phyloP scores from a whole-genome alignment of 1,140 invertebrate species.

The Tetramorium parvispinum region DNA sequence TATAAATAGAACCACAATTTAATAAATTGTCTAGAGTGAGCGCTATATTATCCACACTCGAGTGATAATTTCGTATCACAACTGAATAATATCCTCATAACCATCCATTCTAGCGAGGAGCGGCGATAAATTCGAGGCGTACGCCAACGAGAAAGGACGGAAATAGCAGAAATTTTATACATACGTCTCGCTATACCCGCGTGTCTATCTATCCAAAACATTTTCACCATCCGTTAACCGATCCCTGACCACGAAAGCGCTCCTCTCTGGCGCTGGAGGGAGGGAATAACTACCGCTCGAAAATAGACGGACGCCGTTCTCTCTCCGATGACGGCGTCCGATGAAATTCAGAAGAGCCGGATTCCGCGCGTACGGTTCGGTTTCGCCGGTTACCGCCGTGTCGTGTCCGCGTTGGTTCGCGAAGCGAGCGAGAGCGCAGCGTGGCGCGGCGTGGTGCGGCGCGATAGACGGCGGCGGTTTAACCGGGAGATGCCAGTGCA shows the following conservation, averaged over 20 bases:
- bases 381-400: conserved; percentile 32
- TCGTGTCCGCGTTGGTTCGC: conserved; percentile 42
- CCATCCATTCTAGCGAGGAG: not conserved
- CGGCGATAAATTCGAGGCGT: not conserved
- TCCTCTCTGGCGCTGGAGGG: not conserved
- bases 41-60: not conserved
- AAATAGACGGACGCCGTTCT: conserved; percentile 39
- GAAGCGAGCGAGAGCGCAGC: conserved; percentile 19
- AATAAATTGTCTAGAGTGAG: not conserved
- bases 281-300: conserved; percentile 40
- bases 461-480: conserved; percentile 56
- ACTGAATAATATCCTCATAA: conserved; percentile 13
- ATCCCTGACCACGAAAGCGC: conserved; percentile 17
- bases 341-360: conserved; percentile 55
- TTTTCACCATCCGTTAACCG: conserved; percentile 37
- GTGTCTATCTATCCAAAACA: not conserved
- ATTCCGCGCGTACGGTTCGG: conserved; percentile 33
- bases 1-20: conserved; percentile 9
- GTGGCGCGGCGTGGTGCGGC: not conserved
- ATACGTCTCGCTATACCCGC: not conserved
- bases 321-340: conserved; percentile 14
- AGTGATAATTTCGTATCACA: conserved; percentile 8
- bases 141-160: not conserved
- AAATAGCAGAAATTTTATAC: conserved; percentile 17
- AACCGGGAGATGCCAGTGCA: conserved; percentile 63